Evolutionary conservation across 2,113 vertebrate genomes (phyloP), one percentile per base, ranked within the genome.

Genomic region (Pedetes capensis): DNA sequence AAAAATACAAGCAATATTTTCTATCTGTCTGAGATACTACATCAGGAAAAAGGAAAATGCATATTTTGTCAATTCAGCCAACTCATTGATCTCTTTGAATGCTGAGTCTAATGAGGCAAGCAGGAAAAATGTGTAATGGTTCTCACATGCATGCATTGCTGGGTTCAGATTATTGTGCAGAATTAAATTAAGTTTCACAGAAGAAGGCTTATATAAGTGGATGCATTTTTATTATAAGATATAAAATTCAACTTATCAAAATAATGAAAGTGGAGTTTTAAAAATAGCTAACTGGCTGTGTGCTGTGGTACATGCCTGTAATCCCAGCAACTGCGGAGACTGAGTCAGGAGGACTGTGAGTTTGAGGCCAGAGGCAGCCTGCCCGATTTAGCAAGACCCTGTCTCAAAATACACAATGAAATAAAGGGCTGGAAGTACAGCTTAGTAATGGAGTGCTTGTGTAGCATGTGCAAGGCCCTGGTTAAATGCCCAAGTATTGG

Each of bases 31-130:
- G 71, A 97, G 74, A 18, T 51, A 95, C 34, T 39, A 74, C 53
- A 95, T 44, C 85, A 96, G 87, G 11, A 93, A 95, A 97, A 96
- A 34, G 95, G 93, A 95, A 98, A 98, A 97, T 89, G 96, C 64
- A 93, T 79, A 92, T 96, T 98, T 97, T 97, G 76, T 97, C 95
- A 92, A 89, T 97, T 97, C 94, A 95, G 83, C 61, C 94, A 42
- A 97, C 81, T 96, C 97, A 97, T 87, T 98, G 98, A 98, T 98
- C 86, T 96, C 93, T n/a, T 94, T 97, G 95, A 97, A 81, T 49
- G 69, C 82, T 96, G 93, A 97, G 81, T 80, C 72, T 98, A 98
- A 98, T 97, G 96, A 98, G 96, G 95, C 96, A 98, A 98, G 87
- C 80, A 96, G 39, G 47, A 95, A 49, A 96, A 98, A 96, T 97